Evolutionary conservation across 2,113 vertebrate genomes (phyloP).

Genomic region (Hyperoodon ampullatus): DNA sequence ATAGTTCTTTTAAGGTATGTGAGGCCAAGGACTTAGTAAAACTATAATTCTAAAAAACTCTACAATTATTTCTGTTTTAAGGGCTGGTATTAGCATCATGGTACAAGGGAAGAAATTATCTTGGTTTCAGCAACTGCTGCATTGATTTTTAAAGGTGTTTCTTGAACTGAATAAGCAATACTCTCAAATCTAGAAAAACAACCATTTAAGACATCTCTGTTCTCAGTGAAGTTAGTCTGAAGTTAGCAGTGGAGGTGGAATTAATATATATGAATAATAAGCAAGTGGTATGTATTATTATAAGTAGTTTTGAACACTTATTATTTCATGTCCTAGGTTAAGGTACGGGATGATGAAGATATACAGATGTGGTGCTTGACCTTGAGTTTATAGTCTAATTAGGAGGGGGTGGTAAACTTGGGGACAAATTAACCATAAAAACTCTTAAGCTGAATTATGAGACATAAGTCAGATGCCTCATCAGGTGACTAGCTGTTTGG

Average conservation of each 20-base stretch:
- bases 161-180: neutral
- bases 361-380: neutral
- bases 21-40: neutral
- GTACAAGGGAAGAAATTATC: neutral
- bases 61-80: neutral
- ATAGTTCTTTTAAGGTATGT: neutral
- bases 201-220: neutral
- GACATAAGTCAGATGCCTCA: neutral
- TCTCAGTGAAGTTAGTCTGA: neutral
- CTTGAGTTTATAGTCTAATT: neutral
- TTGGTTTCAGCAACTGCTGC: neutral
- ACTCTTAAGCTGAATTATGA: neutral
- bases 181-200: neutral
- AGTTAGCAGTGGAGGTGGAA: conserved; percentile 5
- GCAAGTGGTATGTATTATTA: neutral
- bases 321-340: neutral
- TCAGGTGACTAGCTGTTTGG: neutral
- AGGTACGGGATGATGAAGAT: neutral
- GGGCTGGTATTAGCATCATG: neutral
- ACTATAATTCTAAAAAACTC: neutral
- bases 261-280: neutral
- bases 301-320: neutral
- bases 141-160: neutral
- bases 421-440: neutral
- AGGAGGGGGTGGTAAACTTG: neutral